Evolutionary conservation across 1,140 invertebrate species (phyloP).

Genomic region (Protaetia brevitarsis): DNA sequence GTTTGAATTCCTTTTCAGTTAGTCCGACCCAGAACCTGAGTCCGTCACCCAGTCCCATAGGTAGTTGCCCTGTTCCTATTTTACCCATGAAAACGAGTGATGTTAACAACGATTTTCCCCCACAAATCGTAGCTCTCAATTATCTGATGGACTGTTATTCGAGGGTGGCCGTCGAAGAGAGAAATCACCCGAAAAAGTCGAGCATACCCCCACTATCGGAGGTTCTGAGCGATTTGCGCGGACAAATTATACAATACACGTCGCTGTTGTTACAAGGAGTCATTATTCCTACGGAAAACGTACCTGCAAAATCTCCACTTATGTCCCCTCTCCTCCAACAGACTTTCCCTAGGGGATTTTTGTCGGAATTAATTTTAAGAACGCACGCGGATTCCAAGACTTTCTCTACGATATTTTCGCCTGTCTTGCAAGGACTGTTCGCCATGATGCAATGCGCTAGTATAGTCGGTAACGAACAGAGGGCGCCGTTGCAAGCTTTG

Average conservation of each 20-base stretch:
- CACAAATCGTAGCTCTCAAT: conserved; percentile 51
- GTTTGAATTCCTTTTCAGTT: conserved; percentile 40
- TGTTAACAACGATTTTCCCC: conserved; percentile 44
- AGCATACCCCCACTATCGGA: conserved; percentile 56
- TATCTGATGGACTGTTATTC: conserved; percentile 67
- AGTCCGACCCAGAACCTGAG: conserved; percentile 37
- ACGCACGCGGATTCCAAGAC: conserved; percentile 54
- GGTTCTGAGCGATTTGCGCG: conserved; percentile 57
- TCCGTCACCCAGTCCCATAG: conserved; percentile 49
- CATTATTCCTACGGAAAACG: conserved; percentile 20
- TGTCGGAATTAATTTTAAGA: conserved; percentile 62
- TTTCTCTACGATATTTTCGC: conserved; percentile 67
- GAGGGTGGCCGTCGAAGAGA: conserved; percentile 65
- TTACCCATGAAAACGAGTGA: conserved; percentile 43
- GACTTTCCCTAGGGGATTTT: conserved; percentile 63
- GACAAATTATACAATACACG: conserved; percentile 62
- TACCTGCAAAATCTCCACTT: conserved; percentile 52
- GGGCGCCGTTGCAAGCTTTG: conserved; percentile 59
- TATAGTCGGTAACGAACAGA: conserved; percentile 68
- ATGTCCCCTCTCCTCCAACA: conserved; percentile 62
- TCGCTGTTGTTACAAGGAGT: conserved; percentile 60
- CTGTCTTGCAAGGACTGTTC: conserved; percentile 67
- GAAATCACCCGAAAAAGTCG: conserved; percentile 69
- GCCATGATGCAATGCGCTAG: conserved; percentile 66
- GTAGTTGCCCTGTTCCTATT: conserved; percentile 42